A percentile compares a stretch with the other conserved stretches of the same genome.
Evolutionary conservation across 2,797 vertebrate genomes (phyloP).

Genomic region (Scyliorhinus canicula): DNA sequence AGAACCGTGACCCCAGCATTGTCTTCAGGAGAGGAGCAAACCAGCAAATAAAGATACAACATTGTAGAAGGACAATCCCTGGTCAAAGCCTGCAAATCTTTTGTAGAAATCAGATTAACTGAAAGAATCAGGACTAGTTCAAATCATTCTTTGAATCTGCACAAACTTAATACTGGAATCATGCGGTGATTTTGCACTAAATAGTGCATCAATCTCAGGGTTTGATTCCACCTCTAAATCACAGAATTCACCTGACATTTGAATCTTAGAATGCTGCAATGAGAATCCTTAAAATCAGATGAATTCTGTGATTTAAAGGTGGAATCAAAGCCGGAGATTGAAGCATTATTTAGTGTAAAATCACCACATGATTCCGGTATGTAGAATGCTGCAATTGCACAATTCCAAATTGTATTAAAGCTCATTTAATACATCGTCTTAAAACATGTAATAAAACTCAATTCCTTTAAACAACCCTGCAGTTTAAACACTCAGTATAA

Average conservation of each 20-base stretch:
- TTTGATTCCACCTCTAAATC: background rate
- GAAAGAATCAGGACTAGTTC: background rate
- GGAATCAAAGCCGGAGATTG: too few relatives aligned
- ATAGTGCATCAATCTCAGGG: background rate
- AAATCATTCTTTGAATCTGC: background rate
- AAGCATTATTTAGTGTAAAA: too few relatives aligned
- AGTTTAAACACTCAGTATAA: background rate
- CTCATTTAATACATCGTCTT: background rate
- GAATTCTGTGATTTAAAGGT: too few relatives aligned
- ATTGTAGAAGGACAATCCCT: background rate
- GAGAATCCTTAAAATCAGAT: too few relatives aligned
- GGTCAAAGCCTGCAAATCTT: background rate
- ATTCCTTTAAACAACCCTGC: background rate
- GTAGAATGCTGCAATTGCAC: background rate
- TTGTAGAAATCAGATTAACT: background rate
- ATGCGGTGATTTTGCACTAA: background rate
- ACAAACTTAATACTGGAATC: background rate
- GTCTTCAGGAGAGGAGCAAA: background rate
- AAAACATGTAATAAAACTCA: background rate
- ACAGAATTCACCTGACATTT: background rate
- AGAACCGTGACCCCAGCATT: constrained; percentile 1
- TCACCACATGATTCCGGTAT: too few relatives aligned
- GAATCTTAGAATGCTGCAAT: background rate
- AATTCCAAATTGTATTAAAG: background rate
- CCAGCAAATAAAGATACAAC: background rate